Base-by-base conservation (phyloP, 2,888 invertebrate genomes). In the Alsophila aescularia region DNA sequence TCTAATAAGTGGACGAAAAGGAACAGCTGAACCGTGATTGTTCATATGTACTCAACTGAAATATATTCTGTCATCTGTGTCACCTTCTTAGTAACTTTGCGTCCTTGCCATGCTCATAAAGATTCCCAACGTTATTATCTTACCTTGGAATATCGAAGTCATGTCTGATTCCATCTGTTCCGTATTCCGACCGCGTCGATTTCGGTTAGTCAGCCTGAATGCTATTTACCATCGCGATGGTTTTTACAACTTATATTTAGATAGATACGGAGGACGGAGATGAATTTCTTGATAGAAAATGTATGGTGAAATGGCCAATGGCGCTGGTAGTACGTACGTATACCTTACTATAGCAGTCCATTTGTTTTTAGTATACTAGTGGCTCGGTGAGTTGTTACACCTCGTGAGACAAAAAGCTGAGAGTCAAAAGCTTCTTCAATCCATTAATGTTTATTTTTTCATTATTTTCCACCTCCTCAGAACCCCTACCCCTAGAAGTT, bases 171-270 rank as follows among this genome's bases (percentile, higher is more conserved):
- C 52, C 50, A 52, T 62, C 49, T 42, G 58, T 51, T 54, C 52
- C 52, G 57, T 60, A 62, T 62, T 57, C 62, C 43, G 43, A 48
- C 29, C 57, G 57, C 54, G 62, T 58, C 62, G 36, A 24, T 40
- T 59, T 43, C 54, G 62, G 57, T 57, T 59, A 54, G 42, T 48
- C 41, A 55, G 34, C 43, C 29, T 24, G 59, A 62, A 59, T 60
- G 50, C 0, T 48, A 59, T 62, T n/a, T 58, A 52, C 52, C 39
- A 52, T 52, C 48, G 24, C 37, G 24, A n/a, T 44, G 44, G 12
- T 32, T 32, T n/a, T 32, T 32, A 35, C 39, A 16, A 39, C 21
- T 18, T 39, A 52, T 40, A 52, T 44, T 50, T 44, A 40, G 39
- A 15, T 32, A 34, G 7, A 18, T 45, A 10, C 4, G 9, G n/a